phyloP scores from a whole-genome alignment of 2,113 vertebrate genomes.

The Colaptes auratus region DNA sequence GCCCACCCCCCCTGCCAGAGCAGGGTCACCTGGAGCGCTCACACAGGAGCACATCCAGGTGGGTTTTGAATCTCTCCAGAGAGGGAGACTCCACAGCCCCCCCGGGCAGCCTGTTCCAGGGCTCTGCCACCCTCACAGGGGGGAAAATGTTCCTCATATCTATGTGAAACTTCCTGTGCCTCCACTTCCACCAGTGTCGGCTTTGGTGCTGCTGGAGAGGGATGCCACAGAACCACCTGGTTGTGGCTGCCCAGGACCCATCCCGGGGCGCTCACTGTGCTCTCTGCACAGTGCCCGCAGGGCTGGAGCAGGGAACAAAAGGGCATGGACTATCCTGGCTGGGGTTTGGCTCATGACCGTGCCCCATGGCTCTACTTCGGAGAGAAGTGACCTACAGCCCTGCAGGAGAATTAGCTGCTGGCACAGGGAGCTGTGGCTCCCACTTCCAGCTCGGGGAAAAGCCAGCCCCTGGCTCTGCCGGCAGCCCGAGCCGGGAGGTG shows the following conservation, averaged over 20 bases:
- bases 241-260: background rate
- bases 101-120: no score
- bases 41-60: no score
- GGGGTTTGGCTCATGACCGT: background rate
- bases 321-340: background rate
- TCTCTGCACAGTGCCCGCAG: background rate
- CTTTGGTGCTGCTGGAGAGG: background rate
- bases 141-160: no score
- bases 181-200: no score
- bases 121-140: no score
- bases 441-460: background rate
- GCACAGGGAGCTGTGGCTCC: background rate
- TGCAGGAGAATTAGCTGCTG: background rate
- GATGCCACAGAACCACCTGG: background rate
- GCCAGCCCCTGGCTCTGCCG: background rate
- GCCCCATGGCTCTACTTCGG: background rate
- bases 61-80: no score
- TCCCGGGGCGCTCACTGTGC: background rate
- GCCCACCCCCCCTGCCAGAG: no score
- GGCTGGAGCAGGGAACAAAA: background rate
- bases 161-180: no score
- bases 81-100: no score
- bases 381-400: background rate
- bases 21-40: no score
- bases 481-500: fast-evolving